Evolutionary conservation across 2,113 vertebrate species (phyloP), one percentile per base, ranked within the genome.

Genomic region (Callipepla squamata): DNA sequence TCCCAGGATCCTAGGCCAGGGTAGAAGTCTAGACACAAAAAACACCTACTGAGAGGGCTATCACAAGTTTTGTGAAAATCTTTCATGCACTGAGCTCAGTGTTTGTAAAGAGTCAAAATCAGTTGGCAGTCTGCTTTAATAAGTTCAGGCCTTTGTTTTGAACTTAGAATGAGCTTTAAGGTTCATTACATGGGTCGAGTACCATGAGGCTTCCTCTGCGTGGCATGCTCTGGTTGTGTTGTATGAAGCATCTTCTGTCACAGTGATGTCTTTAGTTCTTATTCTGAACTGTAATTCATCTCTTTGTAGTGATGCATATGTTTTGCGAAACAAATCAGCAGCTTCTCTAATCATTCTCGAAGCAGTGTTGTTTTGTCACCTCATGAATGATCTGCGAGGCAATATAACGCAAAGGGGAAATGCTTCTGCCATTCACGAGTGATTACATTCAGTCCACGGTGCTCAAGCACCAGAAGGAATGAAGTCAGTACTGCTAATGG

Each of bases 401-500:
- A 11, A 13, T 2, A 26, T 15, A 7, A 12, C 11, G 7, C n/a
- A 5, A 57, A 6, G 13, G 7, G 63, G 65, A 38, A 26, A 25
- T 0, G 42, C 34, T 15, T 12, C 51, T 3, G 14, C 34, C 5
- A 7, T 28, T 59, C 9, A 1, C 1, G 14, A 40, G 51, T 4
- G 7, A 8, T 26, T 38, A 45, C 14, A 7, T 25, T 51, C 44
- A 5, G 75, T 6, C 50, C 59, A 1, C 15, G 6, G 20, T 38
- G 3, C 10, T 25, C n/a, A 1, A 5, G 7, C 50, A 1, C 11
- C 6, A 1, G 19, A 8, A 7, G 2, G 32, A 9, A 11, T 5
- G 10, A 6, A 11, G 18, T 7, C 38, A 5, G 5, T 9, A 15
- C 26, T 8, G 1, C 68, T 11, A 6, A 10, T 1, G 17, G 25